These are phyloP conservation scores for Phymastichus coffea DNA, from an alignment of 1,140 invertebrate genomes.

Conservation along the genomic window DNA sequence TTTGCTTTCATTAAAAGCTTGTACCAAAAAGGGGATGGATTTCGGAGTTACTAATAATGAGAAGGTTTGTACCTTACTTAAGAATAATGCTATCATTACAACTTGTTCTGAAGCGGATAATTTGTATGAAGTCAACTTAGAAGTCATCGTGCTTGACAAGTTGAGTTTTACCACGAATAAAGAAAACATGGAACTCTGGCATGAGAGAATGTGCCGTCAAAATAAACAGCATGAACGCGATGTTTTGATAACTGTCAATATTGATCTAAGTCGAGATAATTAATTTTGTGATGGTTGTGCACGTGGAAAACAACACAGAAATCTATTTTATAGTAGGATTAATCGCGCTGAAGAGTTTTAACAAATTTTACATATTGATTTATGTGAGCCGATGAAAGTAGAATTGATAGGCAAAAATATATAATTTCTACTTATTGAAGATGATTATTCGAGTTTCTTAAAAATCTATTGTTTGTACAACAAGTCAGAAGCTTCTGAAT, in stretches of 20 bases:
- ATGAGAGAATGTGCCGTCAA: not conserved
- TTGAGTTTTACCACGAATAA: not conserved
- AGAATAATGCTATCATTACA: not conserved
- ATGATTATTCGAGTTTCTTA: not conserved
- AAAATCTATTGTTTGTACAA: not conserved
- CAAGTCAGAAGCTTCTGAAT: not conserved
- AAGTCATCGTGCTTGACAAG: not conserved
- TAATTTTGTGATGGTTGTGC: not conserved
- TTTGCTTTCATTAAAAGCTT: not conserved
- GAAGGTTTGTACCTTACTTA: not conserved
- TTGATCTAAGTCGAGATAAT: not conserved
- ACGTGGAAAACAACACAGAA: not conserved
- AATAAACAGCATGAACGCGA: not conserved
- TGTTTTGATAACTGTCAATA: not conserved
- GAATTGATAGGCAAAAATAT: not conserved
- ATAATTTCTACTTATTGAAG: conserved; percentile 1
- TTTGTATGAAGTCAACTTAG: not conserved
- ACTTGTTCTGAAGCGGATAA: not conserved
- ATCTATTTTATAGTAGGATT: not conserved
- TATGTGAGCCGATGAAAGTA: conserved; percentile 7
- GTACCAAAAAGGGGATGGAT: not conserved
- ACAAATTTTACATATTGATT: not conserved
- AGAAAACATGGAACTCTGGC: not conserved
- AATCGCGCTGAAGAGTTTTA: not conserved
- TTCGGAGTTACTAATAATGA: not conserved